Evolutionary conservation across 2,797 vertebrate genomes (phyloP).

Genomic region (Danio aesculapii): DNA sequence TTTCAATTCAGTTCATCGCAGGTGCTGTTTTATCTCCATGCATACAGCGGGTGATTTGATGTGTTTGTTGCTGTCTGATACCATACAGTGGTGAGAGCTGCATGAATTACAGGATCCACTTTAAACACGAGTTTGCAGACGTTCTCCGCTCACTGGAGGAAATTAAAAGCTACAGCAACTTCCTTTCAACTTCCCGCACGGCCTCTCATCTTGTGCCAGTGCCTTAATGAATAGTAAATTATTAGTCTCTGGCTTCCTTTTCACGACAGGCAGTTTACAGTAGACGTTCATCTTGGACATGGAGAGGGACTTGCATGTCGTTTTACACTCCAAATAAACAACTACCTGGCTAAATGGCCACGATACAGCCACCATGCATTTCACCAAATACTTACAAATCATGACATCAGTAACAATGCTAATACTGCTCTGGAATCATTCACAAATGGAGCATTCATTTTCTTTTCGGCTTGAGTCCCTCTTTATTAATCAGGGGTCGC

Average conservation of each 20-base stretch:
- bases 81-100: constrained; percentile 44
- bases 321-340: constrained; percentile 9
- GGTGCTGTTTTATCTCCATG: constrained; percentile 1
- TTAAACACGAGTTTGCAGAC: constrained; percentile 74
- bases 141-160: constrained; percentile 72
- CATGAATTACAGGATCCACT: constrained; percentile 76
- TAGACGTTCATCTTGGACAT: constrained; percentile 49
- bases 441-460: neutral
- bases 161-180: constrained; percentile 82
- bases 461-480: too few species aligned
- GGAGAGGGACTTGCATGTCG: constrained; percentile 12
- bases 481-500: too few species aligned
- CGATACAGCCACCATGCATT: neutral
- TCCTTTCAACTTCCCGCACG: constrained; percentile 71
- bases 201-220: constrained; percentile 81
- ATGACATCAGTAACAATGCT: neutral
- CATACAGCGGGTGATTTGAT: constrained; percentile 15
- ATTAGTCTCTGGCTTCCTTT: constrained; percentile 67
- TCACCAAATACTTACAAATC: neutral
- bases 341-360: neutral
- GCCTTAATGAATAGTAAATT: constrained; percentile 73
- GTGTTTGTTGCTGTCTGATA: constrained; percentile 68
- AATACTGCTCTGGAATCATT: neutral
- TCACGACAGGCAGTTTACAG: constrained; percentile 58
- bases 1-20: neutral